phyloP scores from a whole-genome alignment of 1,140 invertebrate genomes.

The Pogonomyrmex californicus region DNA sequence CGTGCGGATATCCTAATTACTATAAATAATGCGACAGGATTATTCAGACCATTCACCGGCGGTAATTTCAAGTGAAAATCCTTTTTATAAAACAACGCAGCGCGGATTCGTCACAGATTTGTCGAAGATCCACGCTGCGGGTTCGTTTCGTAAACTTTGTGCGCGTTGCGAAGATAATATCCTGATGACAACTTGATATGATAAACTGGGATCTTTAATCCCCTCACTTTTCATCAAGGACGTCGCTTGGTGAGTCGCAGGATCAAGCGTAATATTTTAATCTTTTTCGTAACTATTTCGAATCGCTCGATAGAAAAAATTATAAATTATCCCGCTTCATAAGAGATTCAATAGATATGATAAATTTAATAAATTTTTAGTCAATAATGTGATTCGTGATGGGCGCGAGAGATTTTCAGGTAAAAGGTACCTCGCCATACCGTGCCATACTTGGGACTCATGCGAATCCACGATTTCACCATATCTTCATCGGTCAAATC shows the following conservation, averaged over 20 bases:
- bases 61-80: background rate
- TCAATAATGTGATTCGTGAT: background rate
- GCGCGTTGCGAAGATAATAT: constrained; percentile 1
- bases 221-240: constrained; percentile 49
- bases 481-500: background rate
- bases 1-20: constrained; percentile 28
- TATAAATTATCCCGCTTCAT: background rate
- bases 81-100: too few species aligned
- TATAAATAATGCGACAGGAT: background rate
- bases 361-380: background rate
- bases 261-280: background rate
- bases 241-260: background rate
- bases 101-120: background rate
- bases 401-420: background rate
- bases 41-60: background rate
- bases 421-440: background rate
- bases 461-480: background rate
- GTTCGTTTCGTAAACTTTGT: background rate
- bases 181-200: constrained; percentile 2
- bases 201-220: constrained; percentile 33
- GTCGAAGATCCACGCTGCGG: background rate
- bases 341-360: background rate
- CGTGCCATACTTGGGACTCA: background rate
- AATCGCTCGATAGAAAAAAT: background rate
- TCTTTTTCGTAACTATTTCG: background rate